Conservation (phyloP, 2,797 vertebrate species). For the Agapornis canus region DNA sequence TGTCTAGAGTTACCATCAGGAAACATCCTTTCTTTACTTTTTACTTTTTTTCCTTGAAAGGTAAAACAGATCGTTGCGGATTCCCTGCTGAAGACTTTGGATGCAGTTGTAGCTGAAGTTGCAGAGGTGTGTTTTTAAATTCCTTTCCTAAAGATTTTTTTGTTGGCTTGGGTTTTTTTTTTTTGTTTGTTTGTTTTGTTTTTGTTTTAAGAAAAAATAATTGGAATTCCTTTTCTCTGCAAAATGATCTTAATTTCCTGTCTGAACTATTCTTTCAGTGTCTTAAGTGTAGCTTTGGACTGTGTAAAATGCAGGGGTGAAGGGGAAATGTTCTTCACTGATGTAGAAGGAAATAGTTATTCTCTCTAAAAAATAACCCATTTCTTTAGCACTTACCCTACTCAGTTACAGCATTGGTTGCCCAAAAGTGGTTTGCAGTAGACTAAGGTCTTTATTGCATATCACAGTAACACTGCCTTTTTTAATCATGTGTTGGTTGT, state of each 20-base stretch:
- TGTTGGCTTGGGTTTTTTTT: not conserved
- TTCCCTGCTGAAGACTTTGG: slow-evolving; percentile 88
- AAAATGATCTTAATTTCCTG: not conserved
- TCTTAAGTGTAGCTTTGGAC: not conserved
- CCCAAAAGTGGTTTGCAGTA: not conserved
- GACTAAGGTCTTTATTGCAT: not conserved
- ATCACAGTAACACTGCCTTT: not conserved
- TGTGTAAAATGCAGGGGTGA: not conserved
- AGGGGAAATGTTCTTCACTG: not conserved
- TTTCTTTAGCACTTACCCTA: not conserved
- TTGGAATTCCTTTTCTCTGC: not conserved
- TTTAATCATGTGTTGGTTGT: not conserved
- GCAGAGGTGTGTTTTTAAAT: slow-evolving; percentile 79
- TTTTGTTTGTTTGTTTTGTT: not conserved
- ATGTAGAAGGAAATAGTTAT: not conserved
- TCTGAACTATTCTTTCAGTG: not conserved
- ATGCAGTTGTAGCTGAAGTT: slow-evolving; percentile 81
- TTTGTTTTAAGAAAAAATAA: not conserved
- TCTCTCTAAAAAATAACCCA: not conserved
- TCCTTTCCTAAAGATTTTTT: not conserved
- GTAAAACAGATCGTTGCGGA: slow-evolving; percentile 91
- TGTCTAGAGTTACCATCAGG: not conserved
- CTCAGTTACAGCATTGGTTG: not conserved
- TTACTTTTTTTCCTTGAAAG: slow-evolving; percentile 59
- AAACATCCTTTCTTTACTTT: not conserved